phyloP scores from a whole-genome alignment of 2,113 vertebrate species.

The Antigone vipio region DNA sequence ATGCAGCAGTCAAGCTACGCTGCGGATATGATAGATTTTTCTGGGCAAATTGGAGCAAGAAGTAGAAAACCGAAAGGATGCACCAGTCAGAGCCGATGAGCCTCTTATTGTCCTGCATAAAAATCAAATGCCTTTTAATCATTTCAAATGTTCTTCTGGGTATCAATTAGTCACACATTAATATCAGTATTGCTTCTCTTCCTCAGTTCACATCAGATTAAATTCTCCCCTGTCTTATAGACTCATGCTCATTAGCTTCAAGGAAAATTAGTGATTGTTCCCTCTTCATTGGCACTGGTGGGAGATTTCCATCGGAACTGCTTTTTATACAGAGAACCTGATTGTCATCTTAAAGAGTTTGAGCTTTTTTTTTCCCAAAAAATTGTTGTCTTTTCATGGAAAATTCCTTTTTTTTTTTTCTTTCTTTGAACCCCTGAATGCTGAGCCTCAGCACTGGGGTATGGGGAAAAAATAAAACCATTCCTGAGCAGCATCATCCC shows the following conservation, averaged over 20 bases:
- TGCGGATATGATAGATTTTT: conserved; percentile 66
- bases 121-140: conserved; percentile 64
- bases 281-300: background rate
- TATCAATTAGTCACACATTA: conserved; percentile 67
- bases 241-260: background rate
- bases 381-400: background rate
- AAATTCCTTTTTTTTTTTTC: background rate
- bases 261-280: conserved; percentile 55
- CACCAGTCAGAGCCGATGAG: conserved; percentile 9
- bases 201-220: conserved; percentile 42
- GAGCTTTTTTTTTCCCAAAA: rapidly evolving
- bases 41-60: conserved; percentile 33
- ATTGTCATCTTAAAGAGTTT: background rate
- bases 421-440: background rate
- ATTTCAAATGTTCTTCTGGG: conserved; percentile 66
- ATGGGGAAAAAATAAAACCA: rapidly evolving
- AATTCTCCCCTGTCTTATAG: conserved; percentile 40
- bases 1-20: conserved; percentile 44
- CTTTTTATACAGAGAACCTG: background rate
- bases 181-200: conserved; percentile 52
- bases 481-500: background rate
- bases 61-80: conserved; percentile 34
- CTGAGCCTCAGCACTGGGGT: background rate
- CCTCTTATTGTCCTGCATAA: conserved; percentile 63
- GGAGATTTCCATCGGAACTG: background rate